Percentiles rank a stretch among this genome's conserved stretches.
These are phyloP conservation scores for Trichogramma pretiosum DNA, from an alignment of 1,140 invertebrate genomes.

Conservation along the genomic window DNA sequence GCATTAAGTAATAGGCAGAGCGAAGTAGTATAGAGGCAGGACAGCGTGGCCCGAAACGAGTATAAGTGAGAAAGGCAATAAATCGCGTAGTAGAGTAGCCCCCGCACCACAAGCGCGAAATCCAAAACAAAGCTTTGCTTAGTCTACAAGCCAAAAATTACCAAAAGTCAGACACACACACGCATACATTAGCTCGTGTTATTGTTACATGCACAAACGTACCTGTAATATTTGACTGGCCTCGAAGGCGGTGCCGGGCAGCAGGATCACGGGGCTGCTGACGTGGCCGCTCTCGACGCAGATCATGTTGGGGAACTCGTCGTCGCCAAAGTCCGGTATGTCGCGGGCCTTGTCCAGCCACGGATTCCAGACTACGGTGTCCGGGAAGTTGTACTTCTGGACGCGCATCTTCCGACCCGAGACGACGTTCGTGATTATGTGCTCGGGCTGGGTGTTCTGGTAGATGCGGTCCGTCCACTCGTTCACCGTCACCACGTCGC, in stretches of 20 bases:
- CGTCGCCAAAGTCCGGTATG: conserved; percentile 88
- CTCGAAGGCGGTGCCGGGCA: conserved; percentile 80
- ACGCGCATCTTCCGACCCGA: conserved; percentile 84
- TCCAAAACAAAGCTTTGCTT: too few relatives aligned
- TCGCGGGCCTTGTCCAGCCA: conserved; percentile 87
- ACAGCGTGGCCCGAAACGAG: too few relatives aligned
- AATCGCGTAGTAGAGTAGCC: too few relatives aligned
- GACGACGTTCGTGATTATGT: conserved; percentile 87
- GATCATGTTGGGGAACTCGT: conserved; percentile 90
- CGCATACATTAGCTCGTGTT: too few relatives aligned
- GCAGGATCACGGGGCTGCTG: conserved; percentile 70
- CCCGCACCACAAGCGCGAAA: too few relatives aligned
- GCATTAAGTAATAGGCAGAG: too few relatives aligned
- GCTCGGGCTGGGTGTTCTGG: conserved; percentile 84
- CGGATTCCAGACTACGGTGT: conserved; percentile 95
- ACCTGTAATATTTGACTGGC: conserved; percentile 80
- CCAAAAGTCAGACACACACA: too few relatives aligned
- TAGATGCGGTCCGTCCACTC: conserved; percentile 92
- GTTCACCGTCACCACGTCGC: conserved; percentile 78
- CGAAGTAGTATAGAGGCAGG: too few relatives aligned
- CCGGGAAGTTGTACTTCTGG: conserved; percentile 88
- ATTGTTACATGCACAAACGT: too few relatives aligned
- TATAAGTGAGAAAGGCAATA: too few relatives aligned
- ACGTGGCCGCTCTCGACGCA: conserved; percentile 91
- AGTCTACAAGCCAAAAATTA: too few relatives aligned